Percentiles rank a stretch among this genome's conserved stretches.
Conservation (phyloP, 2,113 vertebrate genomes). For the Glaucomys volans region DNA sequence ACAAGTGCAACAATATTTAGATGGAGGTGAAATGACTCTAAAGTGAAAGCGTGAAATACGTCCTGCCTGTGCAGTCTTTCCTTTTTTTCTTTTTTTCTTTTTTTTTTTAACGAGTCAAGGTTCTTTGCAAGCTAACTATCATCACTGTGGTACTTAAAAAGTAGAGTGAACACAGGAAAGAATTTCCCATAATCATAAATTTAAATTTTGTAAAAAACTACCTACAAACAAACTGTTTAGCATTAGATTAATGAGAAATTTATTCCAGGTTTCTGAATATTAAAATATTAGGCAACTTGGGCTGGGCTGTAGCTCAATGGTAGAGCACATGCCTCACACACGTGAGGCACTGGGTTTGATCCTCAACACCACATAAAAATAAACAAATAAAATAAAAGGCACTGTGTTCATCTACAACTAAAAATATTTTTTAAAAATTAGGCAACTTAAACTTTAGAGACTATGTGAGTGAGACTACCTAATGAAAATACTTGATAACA, state of each 20-base stretch:
- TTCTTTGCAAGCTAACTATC: not conserved
- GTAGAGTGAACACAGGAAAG: not conserved
- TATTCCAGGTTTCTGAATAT: not conserved
- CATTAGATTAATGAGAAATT: not conserved
- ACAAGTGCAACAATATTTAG: not conserved
- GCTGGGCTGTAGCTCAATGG: too few species aligned
- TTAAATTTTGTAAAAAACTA: not conserved
- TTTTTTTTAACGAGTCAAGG: not conserved
- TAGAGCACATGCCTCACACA: too few species aligned
- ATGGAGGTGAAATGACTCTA: not conserved
- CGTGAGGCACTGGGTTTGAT: too few species aligned
- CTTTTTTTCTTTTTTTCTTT: not conserved
- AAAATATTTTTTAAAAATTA: not conserved
- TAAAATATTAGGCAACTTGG: constrained; percentile 20
- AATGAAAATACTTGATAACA: not conserved
- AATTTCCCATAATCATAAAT: not conserved
- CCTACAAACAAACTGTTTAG: not conserved
- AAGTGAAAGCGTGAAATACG: not conserved
- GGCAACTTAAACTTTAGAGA: constrained; percentile 12
- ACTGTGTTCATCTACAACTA: too few species aligned
- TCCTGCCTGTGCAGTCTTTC: not conserved
- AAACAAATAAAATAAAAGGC: too few species aligned
- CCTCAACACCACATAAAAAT: too few species aligned
- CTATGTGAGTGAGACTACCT: not conserved
- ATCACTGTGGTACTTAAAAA: not conserved